These are phyloP conservation scores for Polydrusus cervinus DNA, from an alignment of 2,888 invertebrate species.

Conservation along the genomic window DNA sequence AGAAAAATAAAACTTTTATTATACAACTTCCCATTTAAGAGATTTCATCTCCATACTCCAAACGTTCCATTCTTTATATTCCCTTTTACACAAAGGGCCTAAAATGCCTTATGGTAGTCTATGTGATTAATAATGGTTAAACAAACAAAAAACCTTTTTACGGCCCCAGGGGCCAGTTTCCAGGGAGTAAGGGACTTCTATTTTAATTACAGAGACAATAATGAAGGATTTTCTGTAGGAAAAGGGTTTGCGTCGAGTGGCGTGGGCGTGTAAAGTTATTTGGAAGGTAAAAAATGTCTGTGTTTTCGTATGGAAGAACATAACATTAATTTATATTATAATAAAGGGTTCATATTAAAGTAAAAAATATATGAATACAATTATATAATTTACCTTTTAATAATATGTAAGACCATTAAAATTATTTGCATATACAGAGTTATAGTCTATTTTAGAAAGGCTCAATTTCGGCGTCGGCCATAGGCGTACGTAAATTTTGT, in stretches of 20 bases:
- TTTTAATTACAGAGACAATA: conserved; percentile 34
- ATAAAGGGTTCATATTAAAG: no score
- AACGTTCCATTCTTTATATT: neutral
- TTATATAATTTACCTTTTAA: no score
- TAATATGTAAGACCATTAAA: no score
- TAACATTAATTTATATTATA: no score
- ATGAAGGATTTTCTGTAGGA: neutral
- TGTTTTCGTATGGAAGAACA: neutral
- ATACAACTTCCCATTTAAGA: conserved; percentile 1
- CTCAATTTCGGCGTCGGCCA: no score
- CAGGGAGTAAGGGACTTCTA: conserved; percentile 13
- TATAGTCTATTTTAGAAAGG: no score
- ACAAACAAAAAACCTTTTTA: conserved; percentile 12
- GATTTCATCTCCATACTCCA: conserved; percentile 4
- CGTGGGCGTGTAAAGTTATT: neutral
- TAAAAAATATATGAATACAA: no score
- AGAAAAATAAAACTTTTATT: neutral
- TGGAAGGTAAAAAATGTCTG: neutral
- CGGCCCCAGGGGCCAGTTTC: conserved; percentile 6
- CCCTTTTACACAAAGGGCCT: neutral
- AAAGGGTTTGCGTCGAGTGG: neutral
- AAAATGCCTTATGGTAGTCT: conserved; percentile 30
- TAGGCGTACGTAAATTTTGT: no score
- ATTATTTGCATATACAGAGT: no score
- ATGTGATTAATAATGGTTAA: conserved; percentile 37